Base-by-base conservation (phyloP, 2,113 vertebrate genomes). In the Rutilus rutilus region DNA sequence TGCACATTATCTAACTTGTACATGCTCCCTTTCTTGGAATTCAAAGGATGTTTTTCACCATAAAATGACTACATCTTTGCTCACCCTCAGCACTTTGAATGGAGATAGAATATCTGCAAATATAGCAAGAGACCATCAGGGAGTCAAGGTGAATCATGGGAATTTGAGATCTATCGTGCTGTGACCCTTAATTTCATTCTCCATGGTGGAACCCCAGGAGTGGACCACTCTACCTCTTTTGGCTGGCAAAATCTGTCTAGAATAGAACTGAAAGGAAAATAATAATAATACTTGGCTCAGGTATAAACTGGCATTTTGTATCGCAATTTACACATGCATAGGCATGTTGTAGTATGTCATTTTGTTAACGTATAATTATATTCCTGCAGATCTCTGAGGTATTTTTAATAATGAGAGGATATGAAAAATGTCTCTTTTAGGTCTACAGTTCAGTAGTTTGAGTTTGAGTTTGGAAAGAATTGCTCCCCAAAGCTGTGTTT, bases 151-250 rank as follows among this genome's bases (percentile, higher is more conserved):
- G 77, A 69, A 79, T 54, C 65, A 74, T 64, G 77, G 60, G 78
- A 85, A 82, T 86, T 73, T 80, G 77, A 86, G 84, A 86, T 83
- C 80, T 87, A 39, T 59, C 80, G 80, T 75, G 88, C 74, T 89
- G 79, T 65, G 83, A 76, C 77, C 57, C 10, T 50, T 88, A 82
- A 87, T 85, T 85, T 75, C 59, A 50, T 79, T 86, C 67, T 87
- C 62, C 45, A 47, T 71, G 21, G 30, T 83, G 9, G 33, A 62
- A 81, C 71, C 67, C 71, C 57, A 64, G 77, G 62, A 84, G 80
- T 47, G 84, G 85, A 73, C 83, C 76, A 75, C 60, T 76, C 64
- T 79, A 54, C 52, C 76, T 84, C 21, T 71, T 39, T 69, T 65
- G 75, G 60, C 83, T 74, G 67, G 73, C 39, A 36, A 45, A 78